Evolutionary conservation across 2,888 invertebrate species (phyloP).

Genomic region (Eupeodes luniger): DNA sequence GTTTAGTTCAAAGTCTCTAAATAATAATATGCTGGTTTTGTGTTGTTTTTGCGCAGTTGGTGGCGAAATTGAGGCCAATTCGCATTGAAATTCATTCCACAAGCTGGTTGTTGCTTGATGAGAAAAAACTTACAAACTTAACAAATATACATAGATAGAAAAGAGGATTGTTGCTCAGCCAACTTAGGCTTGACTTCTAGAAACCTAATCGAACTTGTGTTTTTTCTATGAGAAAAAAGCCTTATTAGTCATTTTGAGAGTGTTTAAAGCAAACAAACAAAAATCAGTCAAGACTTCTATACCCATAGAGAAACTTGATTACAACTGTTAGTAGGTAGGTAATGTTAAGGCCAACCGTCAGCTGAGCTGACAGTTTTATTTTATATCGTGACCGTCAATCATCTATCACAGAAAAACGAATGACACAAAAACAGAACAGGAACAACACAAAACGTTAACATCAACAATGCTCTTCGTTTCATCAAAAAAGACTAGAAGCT

Average conservation of each 20-base stretch:
- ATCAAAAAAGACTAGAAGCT: constrained; percentile 1
- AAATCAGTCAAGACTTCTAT: background rate
- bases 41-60: constrained; percentile 35
- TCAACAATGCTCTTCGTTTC: background rate
- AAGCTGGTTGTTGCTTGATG: constrained; percentile 12
- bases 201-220: background rate
- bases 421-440: background rate
- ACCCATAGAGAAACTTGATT: constrained; percentile 19
- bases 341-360: constrained; percentile 53
- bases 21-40: background rate
- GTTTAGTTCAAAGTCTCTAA: background rate
- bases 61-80: constrained; percentile 61
- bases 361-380: constrained; percentile 4
- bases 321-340: background rate
- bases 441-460: background rate
- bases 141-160: no score
- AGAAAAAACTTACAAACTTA: background rate
- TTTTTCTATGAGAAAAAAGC: constrained; percentile 12
- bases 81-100: constrained; percentile 44
- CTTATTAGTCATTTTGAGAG: constrained; percentile 34
- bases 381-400: constrained; percentile 61
- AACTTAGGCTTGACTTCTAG: background rate
- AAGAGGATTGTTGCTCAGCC: no score
- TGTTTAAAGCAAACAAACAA: background rate
- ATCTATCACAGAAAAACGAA: constrained; percentile 38